Conservation (phyloP, 2,888 invertebrate genomes). For the Oegoconia quadripuncta region DNA sequence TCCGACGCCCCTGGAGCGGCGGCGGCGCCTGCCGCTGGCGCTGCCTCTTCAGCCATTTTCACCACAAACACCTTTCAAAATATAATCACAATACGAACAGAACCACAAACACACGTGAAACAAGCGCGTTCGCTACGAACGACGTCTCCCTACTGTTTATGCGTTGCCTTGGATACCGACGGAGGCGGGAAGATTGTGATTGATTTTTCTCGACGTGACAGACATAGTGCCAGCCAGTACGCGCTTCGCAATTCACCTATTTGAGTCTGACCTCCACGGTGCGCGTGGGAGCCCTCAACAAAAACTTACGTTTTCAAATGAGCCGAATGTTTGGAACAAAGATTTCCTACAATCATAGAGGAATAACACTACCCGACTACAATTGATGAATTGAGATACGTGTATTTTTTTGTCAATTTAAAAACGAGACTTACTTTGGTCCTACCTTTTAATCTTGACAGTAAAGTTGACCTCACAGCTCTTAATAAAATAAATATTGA, state of each 20-base stretch:
- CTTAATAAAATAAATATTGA: no score
- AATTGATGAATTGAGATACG: no score
- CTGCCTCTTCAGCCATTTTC: slow-evolving; percentile 58
- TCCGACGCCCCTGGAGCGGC: slow-evolving; percentile 76
- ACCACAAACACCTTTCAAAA: slow-evolving; percentile 18
- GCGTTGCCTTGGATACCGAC: slow-evolving; percentile 72
- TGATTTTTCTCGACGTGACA: slow-evolving; percentile 62
- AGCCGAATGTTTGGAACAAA: no score
- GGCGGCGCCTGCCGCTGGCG: slow-evolving; percentile 39
- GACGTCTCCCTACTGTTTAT: slow-evolving; percentile 70
- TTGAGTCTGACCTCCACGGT: slow-evolving; percentile 19
- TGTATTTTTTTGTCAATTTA: no score
- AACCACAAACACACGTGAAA: slow-evolving; percentile 25
- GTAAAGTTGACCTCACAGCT: no score
- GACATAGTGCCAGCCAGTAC: background rate
- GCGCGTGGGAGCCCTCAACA: slow-evolving; percentile 26
- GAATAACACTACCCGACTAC: no score
- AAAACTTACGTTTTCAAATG: background rate
- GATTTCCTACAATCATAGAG: no score
- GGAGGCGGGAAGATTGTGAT: slow-evolving; percentile 65
- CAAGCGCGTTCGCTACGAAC: slow-evolving; percentile 36
- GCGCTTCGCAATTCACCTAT: background rate
- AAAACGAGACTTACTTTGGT: no score
- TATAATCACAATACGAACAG: slow-evolving; percentile 16
- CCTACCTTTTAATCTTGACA: no score